Conservation (phyloP, 2,888 invertebrate species). For the Ectobius pallidus region DNA sequence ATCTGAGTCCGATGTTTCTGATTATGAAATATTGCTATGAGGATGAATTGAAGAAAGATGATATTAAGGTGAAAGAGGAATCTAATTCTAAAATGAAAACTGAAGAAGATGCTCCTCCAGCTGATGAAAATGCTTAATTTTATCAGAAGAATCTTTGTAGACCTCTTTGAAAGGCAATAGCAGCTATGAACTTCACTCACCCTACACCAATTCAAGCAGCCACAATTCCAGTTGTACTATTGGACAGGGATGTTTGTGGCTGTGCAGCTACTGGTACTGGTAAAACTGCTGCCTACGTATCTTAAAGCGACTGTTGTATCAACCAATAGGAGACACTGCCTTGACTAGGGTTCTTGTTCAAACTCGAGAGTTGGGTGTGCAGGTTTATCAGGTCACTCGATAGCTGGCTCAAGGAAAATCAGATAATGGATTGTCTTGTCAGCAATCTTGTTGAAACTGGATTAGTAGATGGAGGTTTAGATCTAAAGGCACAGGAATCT, state of each 20-base stretch:
- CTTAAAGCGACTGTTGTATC: conserved; percentile 88
- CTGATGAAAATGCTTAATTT: conserved; percentile 72
- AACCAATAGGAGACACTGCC: conserved; percentile 69
- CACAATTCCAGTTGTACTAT: conserved; percentile 90
- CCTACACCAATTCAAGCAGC: conserved; percentile 98
- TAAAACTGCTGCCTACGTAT: conserved; percentile 98
- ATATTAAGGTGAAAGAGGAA: conserved; percentile 69
- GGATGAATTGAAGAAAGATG: conserved; percentile 76
- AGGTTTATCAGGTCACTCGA: conserved; percentile 93
- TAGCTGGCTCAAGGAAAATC: conserved; percentile 88
- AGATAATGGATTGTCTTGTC: no score
- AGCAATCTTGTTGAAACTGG: conserved; percentile 82
- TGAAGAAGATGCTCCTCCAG: conserved; percentile 66
- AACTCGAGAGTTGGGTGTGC: conserved; percentile 96
- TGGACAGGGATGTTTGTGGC: conserved; percentile 95
- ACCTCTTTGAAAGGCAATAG: conserved; percentile 90
- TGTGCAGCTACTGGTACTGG: conserved; percentile 98
- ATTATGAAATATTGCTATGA: conserved; percentile 72
- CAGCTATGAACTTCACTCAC: conserved; percentile 84
- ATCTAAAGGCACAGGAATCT: conserved; percentile 78
- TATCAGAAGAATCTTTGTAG: conserved; percentile 97
- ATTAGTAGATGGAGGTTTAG: conserved; percentile 86
- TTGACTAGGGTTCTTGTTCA: conserved; percentile 84
- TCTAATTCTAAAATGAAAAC: conserved; percentile 54
- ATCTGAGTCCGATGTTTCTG: conserved; percentile 53